phyloP scores from a whole-genome alignment of 2,797 vertebrate genomes.

The Chelon labrosus region DNA sequence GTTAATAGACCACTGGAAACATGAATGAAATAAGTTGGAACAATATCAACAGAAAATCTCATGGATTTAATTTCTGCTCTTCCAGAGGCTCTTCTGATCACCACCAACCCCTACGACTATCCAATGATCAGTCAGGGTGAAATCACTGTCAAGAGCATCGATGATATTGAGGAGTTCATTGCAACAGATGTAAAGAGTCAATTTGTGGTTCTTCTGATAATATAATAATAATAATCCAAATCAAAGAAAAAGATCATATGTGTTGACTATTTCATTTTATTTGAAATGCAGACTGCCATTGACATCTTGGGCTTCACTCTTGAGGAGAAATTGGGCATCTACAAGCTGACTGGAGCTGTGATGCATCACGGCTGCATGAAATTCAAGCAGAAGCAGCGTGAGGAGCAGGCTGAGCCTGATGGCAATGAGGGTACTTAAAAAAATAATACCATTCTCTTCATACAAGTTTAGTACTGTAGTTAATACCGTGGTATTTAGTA shows the following conservation, averaged over 20 bases:
- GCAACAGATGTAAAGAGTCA: conserved; percentile 88
- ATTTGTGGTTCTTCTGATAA: too few relatives aligned
- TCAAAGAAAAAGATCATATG: too few relatives aligned
- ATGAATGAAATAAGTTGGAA: not conserved
- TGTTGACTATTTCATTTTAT: not conserved
- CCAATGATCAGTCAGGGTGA: conserved; percentile 91
- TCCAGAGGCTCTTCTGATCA: conserved; percentile 91
- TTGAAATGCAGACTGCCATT: conserved; percentile 48
- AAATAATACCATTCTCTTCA: too few relatives aligned
- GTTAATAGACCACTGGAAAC: not conserved
- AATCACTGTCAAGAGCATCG: conserved; percentile 89
- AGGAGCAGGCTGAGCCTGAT: conserved; percentile 44
- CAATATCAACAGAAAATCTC: not conserved
- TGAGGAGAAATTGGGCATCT: conserved; percentile 86
- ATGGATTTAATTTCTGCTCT: not conserved
- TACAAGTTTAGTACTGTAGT: too few relatives aligned
- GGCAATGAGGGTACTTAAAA: conserved; percentile 87
- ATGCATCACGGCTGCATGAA: conserved; percentile 91
- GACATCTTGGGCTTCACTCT: conserved; percentile 85
- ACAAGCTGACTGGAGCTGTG: conserved; percentile 87
- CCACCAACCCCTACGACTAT: conserved; percentile 91
- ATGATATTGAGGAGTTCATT: conserved; percentile 90
- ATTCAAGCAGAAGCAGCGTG: conserved; percentile 82
- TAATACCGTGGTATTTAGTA: too few relatives aligned
- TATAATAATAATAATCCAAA: too few relatives aligned